Evolutionary conservation across 2,113 vertebrate species (phyloP).

Genomic region (Burhinus bistriatus): DNA sequence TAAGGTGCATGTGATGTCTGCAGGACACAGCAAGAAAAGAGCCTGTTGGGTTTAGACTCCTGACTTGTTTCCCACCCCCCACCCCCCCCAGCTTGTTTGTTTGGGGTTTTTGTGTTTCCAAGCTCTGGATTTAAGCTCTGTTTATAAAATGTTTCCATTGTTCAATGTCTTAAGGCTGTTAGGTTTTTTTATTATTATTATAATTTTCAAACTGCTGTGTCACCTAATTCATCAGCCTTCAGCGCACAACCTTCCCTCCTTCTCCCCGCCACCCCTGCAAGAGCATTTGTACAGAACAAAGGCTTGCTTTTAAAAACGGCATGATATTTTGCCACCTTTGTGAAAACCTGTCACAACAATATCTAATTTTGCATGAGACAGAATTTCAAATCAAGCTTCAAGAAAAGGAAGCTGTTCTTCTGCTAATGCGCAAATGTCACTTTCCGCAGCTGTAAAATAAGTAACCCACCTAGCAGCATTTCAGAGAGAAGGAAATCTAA

Average conservation of each 20-base stretch:
- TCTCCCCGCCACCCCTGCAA: slow-evolving; percentile 41
- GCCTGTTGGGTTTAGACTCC: not conserved
- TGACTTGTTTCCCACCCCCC: not conserved
- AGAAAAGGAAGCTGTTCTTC: slow-evolving; percentile 46
- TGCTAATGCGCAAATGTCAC: slow-evolving; percentile 38
- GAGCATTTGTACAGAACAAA: slow-evolving; percentile 78
- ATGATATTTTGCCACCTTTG: slow-evolving; percentile 73
- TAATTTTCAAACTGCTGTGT: slow-evolving; percentile 36
- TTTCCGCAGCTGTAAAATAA: not conserved
- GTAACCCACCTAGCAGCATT: slow-evolving; percentile 1
- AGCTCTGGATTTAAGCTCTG: not conserved
- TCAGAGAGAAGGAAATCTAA: not conserved
- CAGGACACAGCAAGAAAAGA: not conserved
- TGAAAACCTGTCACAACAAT: slow-evolving; percentile 72
- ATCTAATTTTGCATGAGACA: slow-evolving; percentile 65
- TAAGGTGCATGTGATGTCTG: not conserved
- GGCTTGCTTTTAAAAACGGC: slow-evolving; percentile 73
- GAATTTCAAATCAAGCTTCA: slow-evolving; percentile 68
- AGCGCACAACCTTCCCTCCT: slow-evolving; percentile 32
- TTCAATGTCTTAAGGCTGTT: not conserved
- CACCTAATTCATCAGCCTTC: slow-evolving; percentile 56
- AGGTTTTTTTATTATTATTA: not conserved
- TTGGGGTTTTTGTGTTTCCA: not conserved
- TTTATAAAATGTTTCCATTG: not conserved
- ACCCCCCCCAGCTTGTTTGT: too few relatives aligned